Conservation (phyloP, 1,140 invertebrate genomes). For the Protaetia brevitarsis region DNA sequence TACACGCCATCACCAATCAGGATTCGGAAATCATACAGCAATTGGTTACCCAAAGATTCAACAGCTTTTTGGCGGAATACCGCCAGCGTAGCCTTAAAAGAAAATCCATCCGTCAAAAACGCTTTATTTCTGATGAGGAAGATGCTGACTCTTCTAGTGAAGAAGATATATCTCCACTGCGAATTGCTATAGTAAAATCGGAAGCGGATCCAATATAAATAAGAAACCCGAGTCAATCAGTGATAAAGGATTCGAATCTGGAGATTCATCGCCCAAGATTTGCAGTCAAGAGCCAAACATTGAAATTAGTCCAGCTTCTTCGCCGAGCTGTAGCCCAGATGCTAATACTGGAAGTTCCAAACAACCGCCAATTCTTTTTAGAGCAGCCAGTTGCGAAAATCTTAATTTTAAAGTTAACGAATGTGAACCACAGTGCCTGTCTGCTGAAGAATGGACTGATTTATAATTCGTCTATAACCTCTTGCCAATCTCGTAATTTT, state of each 20-base stretch:
- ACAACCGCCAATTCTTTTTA: not conserved
- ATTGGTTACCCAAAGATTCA: constrained; percentile 30
- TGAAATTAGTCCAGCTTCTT: too few relatives aligned
- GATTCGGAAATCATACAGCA: constrained; percentile 30
- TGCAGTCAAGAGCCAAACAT: too few relatives aligned
- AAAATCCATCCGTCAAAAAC: not conserved
- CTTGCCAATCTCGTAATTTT: not conserved
- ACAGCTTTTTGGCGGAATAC: constrained; percentile 20
- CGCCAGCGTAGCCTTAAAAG: constrained; percentile 20
- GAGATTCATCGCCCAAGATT: not conserved
- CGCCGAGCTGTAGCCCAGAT: too few relatives aligned
- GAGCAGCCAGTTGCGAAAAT: too few relatives aligned
- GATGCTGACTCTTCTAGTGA: not conserved
- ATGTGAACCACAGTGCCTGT: too few relatives aligned
- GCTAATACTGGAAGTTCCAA: too few relatives aligned
- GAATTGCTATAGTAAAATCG: too few relatives aligned
- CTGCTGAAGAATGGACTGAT: too few relatives aligned
- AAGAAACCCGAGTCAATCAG: too few relatives aligned
- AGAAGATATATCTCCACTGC: not conserved
- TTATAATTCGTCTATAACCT: not conserved
- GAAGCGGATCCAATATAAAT: too few relatives aligned
- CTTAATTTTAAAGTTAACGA: too few relatives aligned
- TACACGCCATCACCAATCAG: not conserved
- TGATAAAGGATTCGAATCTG: not conserved
- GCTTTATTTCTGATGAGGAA: not conserved